Conservation (phyloP, 2,888 invertebrate species). For the Andrena fulva region DNA sequence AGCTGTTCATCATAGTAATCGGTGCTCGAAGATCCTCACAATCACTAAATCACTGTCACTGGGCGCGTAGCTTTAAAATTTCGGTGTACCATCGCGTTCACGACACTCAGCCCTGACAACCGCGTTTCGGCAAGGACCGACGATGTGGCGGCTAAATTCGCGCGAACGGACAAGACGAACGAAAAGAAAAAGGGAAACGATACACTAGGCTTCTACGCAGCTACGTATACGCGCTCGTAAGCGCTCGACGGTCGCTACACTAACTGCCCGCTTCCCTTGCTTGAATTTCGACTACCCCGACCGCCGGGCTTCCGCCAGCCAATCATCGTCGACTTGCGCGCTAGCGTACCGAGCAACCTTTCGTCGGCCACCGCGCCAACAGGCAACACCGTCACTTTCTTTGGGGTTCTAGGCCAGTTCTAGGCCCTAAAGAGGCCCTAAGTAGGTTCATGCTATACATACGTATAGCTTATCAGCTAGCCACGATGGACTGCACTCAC, state of each 20-base stretch:
- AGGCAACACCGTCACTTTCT: neutral
- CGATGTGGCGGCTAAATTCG: neutral
- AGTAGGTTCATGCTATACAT: too few relatives aligned
- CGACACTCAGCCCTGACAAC: neutral
- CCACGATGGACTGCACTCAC: too few relatives aligned
- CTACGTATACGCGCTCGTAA: constrained; percentile 77
- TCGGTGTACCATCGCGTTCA: constrained; percentile 52
- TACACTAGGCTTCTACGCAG: constrained; percentile 73
- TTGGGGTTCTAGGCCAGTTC: too few relatives aligned
- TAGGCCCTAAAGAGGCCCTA: too few relatives aligned
- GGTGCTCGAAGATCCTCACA: constrained; percentile 51
- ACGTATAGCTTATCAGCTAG: too few relatives aligned
- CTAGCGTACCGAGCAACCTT: neutral
- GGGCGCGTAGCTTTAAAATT: constrained; percentile 43
- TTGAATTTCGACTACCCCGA: constrained; percentile 80
- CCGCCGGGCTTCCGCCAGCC: constrained; percentile 65
- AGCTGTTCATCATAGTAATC: constrained; percentile 75
- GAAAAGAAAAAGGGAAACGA: constrained; percentile 47
- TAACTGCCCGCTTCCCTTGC: constrained; percentile 79
- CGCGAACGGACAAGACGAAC: constrained; percentile 15
- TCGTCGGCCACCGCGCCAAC: constrained; percentile 6
- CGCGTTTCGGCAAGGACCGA: neutral
- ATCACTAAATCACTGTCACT: constrained; percentile 65
- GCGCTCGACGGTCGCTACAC: constrained; percentile 82
- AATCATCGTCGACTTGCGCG: constrained; percentile 56